Percentiles rank a stretch among this genome's conserved stretches.
phyloP scores from a whole-genome alignment of 2,888 invertebrate genomes.

The Heliconius ethilla region DNA sequence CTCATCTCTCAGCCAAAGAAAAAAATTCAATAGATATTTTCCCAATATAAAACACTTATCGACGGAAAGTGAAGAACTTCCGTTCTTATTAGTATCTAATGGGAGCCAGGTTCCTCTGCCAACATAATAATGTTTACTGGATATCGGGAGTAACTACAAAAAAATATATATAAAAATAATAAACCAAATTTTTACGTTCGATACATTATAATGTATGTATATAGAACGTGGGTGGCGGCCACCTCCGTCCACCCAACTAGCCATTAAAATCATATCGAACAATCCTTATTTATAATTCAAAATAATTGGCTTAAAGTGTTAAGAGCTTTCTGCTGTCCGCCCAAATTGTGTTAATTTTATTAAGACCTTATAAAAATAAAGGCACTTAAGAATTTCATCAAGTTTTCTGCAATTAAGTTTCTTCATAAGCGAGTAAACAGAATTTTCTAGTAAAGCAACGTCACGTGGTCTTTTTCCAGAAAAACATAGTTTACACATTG shows the following conservation, averaged over 20 bases:
- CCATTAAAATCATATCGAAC: background rate
- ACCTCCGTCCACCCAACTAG: background rate
- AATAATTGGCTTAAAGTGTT: constrained; percentile 16
- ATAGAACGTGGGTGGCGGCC: background rate
- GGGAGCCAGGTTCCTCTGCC: no score
- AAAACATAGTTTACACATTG: constrained; percentile 1
- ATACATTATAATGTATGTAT: background rate
- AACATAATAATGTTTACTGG: no score
- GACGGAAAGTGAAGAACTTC: no score
- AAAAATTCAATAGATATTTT: no score
- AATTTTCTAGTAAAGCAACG: background rate
- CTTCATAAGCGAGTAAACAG: background rate
- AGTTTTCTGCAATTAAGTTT: background rate
- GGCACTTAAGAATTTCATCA: background rate
- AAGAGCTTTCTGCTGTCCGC: background rate
- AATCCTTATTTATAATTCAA: constrained; percentile 6
- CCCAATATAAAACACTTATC: no score
- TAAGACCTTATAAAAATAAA: background rate
- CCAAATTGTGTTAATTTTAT: background rate
- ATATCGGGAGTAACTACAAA: background rate
- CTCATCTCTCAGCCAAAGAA: no score
- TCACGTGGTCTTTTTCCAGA: background rate
- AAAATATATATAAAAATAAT: background rate
- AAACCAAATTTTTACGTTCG: background rate
- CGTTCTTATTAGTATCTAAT: no score